A percentile compares a stretch with the other conserved stretches of the same genome.
These are phyloP conservation scores for Enteromius anoplus DNA, from an alignment of 2,797 vertebrate species.

Conservation along the genomic window DNA sequence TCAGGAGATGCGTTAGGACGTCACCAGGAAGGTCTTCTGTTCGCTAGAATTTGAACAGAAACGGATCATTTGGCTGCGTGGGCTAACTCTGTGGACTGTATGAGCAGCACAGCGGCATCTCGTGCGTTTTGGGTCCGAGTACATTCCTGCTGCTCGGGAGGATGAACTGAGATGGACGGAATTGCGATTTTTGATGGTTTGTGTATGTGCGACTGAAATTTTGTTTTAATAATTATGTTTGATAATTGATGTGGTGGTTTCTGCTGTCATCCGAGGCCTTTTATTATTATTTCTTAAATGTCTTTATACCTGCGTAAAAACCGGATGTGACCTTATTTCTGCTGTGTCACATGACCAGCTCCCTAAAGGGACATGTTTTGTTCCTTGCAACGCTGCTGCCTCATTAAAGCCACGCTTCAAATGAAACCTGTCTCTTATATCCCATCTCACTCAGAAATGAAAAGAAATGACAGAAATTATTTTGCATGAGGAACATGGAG, in stretches of 20 bases:
- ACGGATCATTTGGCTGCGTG: neutral
- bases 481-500: neutral
- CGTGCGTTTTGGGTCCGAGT: neutral
- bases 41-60: neutral
- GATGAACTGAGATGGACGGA: neutral
- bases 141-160: conserved; percentile 36
- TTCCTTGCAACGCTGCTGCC: conserved; percentile 16
- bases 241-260: neutral
- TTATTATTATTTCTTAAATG: neutral
- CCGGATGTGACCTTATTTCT: conserved; percentile 26
- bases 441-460: conserved; percentile 9
- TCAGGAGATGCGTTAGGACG: neutral
- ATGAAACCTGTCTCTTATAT: neutral
- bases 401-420: conserved; percentile 6
- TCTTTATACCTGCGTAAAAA: neutral
- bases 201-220: conserved; percentile 17
- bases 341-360: conserved; percentile 17
- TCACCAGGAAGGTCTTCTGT: neutral
- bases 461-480: neutral
- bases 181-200: neutral
- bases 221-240: too few relatives aligned
- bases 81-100: neutral
- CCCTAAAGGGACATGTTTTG: neutral
- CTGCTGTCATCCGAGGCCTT: neutral
- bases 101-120: neutral